Evolutionary conservation across 1,140 invertebrate genomes (phyloP).

Genomic region (Drosophila parvula): DNA sequence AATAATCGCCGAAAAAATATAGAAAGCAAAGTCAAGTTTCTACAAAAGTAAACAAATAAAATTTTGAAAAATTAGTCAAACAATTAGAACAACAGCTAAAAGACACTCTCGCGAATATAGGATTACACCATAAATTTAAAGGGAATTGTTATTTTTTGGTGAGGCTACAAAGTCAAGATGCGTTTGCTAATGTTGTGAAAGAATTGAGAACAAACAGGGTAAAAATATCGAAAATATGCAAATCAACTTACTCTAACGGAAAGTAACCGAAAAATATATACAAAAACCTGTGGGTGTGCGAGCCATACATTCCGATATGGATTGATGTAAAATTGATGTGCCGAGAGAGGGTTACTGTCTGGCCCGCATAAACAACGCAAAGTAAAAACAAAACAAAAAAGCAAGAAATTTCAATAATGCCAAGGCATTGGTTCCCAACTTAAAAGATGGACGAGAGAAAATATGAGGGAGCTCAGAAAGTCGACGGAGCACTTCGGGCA

Average conservation of each 20-base stretch:
- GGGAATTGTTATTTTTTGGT: slow-evolving; percentile 7
- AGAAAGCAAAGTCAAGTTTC: not conserved
- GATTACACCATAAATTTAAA: slow-evolving; percentile 7
- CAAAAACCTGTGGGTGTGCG: slow-evolving; percentile 22
- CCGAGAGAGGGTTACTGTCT: slow-evolving; percentile 77
- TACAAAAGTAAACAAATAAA: accelerated
- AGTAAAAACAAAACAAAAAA: slow-evolving; percentile 47
- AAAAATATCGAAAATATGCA: slow-evolving; percentile 68
- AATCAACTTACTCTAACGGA: slow-evolving; percentile 59
- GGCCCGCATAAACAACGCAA: slow-evolving; percentile 74
- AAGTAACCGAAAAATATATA: slow-evolving; percentile 36
- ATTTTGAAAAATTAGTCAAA: not conserved
- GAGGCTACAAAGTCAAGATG: slow-evolving; percentile 46
- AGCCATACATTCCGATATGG: slow-evolving; percentile 56
- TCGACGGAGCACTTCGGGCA: slow-evolving; percentile 71
- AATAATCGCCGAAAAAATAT: too few relatives aligned
- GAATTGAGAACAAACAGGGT: slow-evolving; percentile 54
- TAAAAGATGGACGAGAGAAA: slow-evolving; percentile 38
- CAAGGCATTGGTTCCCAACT: slow-evolving; percentile 63
- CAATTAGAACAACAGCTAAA: not conserved
- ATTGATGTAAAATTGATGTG: slow-evolving; percentile 81
- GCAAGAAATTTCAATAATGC: slow-evolving; percentile 78
- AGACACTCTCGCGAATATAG: not conserved
- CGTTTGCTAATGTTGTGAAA: slow-evolving; percentile 66
- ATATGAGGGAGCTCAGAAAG: slow-evolving; percentile 48